phyloP scores from a whole-genome alignment of 2,113 vertebrate genomes.

The Siniperca knerii region DNA sequence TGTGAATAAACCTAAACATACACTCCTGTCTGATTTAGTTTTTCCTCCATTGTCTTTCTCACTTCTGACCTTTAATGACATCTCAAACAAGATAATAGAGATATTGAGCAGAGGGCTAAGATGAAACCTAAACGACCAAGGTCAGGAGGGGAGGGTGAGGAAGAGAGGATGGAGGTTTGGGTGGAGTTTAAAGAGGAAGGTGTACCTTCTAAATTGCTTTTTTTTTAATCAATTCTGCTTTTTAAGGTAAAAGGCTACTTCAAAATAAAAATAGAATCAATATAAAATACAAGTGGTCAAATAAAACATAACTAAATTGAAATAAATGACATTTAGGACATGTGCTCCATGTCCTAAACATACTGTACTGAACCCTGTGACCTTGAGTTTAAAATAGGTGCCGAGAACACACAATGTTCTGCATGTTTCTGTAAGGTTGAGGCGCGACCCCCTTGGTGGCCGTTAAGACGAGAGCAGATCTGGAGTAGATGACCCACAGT shows the following conservation, averaged over 20 bases:
- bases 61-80: background rate
- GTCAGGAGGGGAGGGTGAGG: background rate
- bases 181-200: background rate
- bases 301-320: background rate
- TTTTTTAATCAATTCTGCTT: background rate
- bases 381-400: slow-evolving; percentile 53
- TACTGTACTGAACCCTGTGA: slow-evolving; percentile 18
- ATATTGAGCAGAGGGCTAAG: background rate
- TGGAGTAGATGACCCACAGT: slow-evolving; percentile 57
- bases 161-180: background rate
- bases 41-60: background rate
- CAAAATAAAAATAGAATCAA: background rate
- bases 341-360: background rate
- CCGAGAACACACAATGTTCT: slow-evolving; percentile 35
- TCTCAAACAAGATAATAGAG: background rate
- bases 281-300: background rate
- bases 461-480: slow-evolving; percentile 28
- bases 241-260: background rate
- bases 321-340: background rate
- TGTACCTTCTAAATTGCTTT: background rate
- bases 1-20: background rate
- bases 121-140: background rate
- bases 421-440: background rate
- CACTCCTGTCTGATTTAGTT: background rate
- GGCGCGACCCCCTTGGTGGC: slow-evolving; percentile 14